Evolutionary conservation across 1,140 invertebrate species (phyloP).

Genomic region (Linepithema humile): DNA sequence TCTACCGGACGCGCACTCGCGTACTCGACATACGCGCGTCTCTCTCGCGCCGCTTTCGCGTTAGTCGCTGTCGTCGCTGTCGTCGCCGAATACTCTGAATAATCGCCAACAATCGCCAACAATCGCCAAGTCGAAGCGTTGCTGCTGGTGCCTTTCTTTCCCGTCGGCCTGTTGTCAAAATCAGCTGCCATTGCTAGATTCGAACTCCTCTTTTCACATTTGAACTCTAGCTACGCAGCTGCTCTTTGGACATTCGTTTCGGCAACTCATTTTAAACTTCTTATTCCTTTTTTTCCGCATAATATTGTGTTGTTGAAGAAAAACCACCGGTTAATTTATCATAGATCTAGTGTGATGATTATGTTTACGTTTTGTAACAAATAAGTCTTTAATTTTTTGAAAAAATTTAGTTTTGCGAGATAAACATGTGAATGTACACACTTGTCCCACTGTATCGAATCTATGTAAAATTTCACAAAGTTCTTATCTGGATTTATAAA

Average conservation of each 20-base stretch:
- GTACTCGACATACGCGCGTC: neutral
- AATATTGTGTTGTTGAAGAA: no score
- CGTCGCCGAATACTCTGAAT: no score
- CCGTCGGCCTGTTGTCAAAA: conserved; percentile 81
- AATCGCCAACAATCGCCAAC: neutral
- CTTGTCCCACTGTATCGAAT: no score
- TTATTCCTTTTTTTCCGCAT: no score
- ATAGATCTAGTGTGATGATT: neutral
- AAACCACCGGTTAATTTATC: no score
- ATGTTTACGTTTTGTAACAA: neutral
- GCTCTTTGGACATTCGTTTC: no score
- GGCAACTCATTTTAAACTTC: no score
- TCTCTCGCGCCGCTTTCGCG: neutral
- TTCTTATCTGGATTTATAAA: neutral
- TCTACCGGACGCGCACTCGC: neutral
- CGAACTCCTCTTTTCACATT: conserved; percentile 19
- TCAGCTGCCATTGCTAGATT: conserved; percentile 82
- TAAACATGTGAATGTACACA: neutral
- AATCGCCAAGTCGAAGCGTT: neutral
- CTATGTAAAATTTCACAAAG: neutral
- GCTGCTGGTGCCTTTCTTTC: conserved; percentile 42
- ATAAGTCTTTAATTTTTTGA: no score
- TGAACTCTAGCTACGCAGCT: neutral
- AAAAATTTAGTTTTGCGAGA: neutral
- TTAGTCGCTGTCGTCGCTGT: neutral